A percentile compares a stretch with the other conserved stretches of the same genome.
Conservation (phyloP, 2,888 invertebrate genomes). For the Prosopocoilus inquinatus region DNA sequence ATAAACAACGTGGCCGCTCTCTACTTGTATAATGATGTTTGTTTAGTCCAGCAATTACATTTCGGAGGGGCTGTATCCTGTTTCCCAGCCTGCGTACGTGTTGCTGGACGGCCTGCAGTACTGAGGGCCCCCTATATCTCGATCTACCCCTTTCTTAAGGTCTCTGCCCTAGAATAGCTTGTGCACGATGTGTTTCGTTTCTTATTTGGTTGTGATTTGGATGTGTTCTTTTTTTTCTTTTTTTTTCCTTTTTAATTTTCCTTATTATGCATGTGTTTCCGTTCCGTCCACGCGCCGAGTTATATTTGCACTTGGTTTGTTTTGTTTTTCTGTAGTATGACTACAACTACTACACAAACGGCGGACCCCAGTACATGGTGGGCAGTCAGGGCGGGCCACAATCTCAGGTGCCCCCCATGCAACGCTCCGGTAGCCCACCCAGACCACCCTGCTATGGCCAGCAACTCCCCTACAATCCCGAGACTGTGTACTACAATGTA, state of each 20-base stretch:
- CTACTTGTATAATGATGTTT: slow-evolving; percentile 18
- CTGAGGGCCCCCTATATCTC: slow-evolving; percentile 53
- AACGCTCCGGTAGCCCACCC: slow-evolving; percentile 36
- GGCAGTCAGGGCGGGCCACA: slow-evolving; percentile 34
- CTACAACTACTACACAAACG: slow-evolving; percentile 44
- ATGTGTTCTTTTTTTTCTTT: background rate
- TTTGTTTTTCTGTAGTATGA: slow-evolving; percentile 40
- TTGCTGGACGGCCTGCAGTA: slow-evolving; percentile 63
- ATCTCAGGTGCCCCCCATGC: slow-evolving; percentile 32
- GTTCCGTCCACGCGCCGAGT: background rate
- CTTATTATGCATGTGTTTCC: slow-evolving; percentile 7
- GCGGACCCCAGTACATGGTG: slow-evolving; percentile 40
- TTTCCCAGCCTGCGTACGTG: slow-evolving; percentile 60
- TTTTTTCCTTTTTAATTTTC: background rate
- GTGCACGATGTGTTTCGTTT: slow-evolving; percentile 24
- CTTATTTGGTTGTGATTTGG: background rate
- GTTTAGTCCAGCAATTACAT: slow-evolving; percentile 51
- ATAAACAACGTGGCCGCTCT: background rate
- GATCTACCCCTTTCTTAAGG: slow-evolving; percentile 47
- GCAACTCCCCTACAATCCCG: slow-evolving; percentile 29
- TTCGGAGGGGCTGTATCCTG: slow-evolving; percentile 57
- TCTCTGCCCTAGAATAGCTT: slow-evolving; percentile 35
- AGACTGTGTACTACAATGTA: slow-evolving; percentile 41
- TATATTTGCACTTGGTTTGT: background rate
- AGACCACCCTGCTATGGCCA: slow-evolving; percentile 36